Conservation (phyloP, 1,140 invertebrate genomes). For the Aphidius ervi region DNA sequence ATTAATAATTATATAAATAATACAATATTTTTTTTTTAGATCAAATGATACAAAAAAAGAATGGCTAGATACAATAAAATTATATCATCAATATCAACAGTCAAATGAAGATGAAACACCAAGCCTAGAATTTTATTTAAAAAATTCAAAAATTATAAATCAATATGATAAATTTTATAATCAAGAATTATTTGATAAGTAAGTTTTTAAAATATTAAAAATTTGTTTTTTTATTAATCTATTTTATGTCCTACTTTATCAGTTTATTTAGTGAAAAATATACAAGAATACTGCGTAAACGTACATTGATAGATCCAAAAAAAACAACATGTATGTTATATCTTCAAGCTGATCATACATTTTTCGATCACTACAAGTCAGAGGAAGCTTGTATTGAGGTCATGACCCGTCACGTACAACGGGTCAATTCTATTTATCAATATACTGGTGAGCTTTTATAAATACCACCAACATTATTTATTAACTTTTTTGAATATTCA, state of each 20-base stretch:
- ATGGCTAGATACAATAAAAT: too few relatives aligned
- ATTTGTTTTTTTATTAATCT: neutral
- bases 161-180: too few relatives aligned
- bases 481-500: too few relatives aligned
- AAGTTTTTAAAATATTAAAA: neutral
- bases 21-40: too few relatives aligned
- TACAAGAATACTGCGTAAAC: conserved; percentile 49
- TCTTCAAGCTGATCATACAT: conserved; percentile 85
- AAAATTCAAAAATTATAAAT: too few relatives aligned
- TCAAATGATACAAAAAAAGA: too few relatives aligned
- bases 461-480: neutral
- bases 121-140: too few relatives aligned
- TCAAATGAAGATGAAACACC: too few relatives aligned
- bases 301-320: conserved; percentile 64
- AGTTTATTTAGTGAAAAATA: conserved; percentile 21
- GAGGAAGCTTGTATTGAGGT: conserved; percentile 88
- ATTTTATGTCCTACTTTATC: neutral
- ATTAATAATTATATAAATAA: too few relatives aligned
- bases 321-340: conserved; percentile 81
- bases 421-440: conserved; percentile 82
- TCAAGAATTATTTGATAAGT: too few relatives aligned
- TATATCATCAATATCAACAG: too few relatives aligned
- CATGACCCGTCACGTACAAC: conserved; percentile 84
- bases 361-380: conserved; percentile 81
- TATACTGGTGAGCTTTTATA: conserved; percentile 63